Conservation (phyloP, 2,797 vertebrate species). For the Myripristis murdjan region DNA sequence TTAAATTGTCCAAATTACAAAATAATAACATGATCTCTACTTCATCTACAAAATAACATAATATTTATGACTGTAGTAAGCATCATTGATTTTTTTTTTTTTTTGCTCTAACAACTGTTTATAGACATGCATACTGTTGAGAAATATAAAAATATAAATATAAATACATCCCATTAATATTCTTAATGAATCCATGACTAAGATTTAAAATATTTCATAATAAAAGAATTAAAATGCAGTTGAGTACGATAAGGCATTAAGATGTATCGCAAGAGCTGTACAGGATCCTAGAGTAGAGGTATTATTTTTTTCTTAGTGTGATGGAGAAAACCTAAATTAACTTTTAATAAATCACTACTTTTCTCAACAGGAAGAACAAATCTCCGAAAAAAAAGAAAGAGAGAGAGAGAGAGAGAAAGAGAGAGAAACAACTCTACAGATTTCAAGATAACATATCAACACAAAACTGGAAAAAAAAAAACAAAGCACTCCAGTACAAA, state of each 20-base stretch:
- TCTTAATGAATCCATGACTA: conserved; percentile 87
- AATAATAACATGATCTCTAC: conserved; percentile 89
- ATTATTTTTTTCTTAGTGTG: conserved; percentile 82
- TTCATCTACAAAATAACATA: conserved; percentile 87
- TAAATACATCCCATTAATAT: conserved; percentile 90
- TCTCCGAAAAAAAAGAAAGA: conserved; percentile 69
- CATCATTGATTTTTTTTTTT: conserved; percentile 80
- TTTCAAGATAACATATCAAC: conserved; percentile 78
- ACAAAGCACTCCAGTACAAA: conserved; percentile 81
- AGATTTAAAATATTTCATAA: conserved; percentile 87
- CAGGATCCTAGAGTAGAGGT: conserved; percentile 87
- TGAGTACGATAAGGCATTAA: conserved; percentile 89
- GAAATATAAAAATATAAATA: conserved; percentile 93
- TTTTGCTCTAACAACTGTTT: conserved; percentile 85
- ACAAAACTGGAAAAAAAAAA: conserved; percentile 80
- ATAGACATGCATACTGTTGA: conserved; percentile 89
- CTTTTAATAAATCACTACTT: conserved; percentile 73
- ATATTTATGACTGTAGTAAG: conserved; percentile 86
- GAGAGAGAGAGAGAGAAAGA: too few relatives aligned
- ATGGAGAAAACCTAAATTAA: conserved; percentile 77
- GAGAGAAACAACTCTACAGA: conserved; percentile 74
- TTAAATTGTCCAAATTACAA: conserved; percentile 91
- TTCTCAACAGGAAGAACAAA: conserved; percentile 82
- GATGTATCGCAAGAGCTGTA: conserved; percentile 88
- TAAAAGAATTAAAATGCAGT: conserved; percentile 88